Percentiles rank a stretch among this genome's conserved stretches.
phyloP scores from a whole-genome alignment of 2,113 vertebrate genomes.

The Trematocara unimaculatum region DNA sequence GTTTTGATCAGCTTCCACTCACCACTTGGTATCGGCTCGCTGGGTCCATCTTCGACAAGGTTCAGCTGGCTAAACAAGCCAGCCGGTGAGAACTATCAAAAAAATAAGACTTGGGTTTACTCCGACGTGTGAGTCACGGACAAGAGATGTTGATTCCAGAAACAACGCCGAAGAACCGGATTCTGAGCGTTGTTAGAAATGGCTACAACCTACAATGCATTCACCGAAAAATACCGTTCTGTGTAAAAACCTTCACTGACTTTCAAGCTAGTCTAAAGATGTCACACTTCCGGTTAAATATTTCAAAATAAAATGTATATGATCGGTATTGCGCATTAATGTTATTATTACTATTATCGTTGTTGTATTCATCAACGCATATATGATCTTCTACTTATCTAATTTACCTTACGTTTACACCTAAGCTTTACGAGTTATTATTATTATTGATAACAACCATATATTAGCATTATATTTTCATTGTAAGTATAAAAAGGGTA shows the following conservation, averaged over 20 bases:
- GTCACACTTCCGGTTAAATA: not conserved
- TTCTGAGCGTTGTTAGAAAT: not conserved
- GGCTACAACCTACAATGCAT: not conserved
- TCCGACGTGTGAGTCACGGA: not conserved
- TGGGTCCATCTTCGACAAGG: conserved; percentile 56
- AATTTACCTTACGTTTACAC: not conserved
- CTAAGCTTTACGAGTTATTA: not conserved
- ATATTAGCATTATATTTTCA: not conserved
- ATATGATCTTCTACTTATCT: not conserved
- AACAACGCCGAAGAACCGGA: not conserved
- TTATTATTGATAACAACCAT: not conserved
- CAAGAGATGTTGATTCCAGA: not conserved
- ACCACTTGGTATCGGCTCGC: conserved; percentile 69
- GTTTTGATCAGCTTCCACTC: conserved; percentile 27
- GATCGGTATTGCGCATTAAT: not conserved
- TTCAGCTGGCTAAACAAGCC: conserved; percentile 21
- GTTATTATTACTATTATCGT: not conserved
- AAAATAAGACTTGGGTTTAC: no score
- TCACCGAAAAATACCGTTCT: not conserved
- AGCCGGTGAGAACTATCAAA: not conserved
- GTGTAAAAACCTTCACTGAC: not conserved
- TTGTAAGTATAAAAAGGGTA: not conserved
- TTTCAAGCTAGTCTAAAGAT: fast-evolving
- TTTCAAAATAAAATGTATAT: conserved; percentile 13
- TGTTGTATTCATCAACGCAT: not conserved